Base-by-base conservation (phyloP, 2,888 invertebrate species). In the Tenthredo mesomela region DNA sequence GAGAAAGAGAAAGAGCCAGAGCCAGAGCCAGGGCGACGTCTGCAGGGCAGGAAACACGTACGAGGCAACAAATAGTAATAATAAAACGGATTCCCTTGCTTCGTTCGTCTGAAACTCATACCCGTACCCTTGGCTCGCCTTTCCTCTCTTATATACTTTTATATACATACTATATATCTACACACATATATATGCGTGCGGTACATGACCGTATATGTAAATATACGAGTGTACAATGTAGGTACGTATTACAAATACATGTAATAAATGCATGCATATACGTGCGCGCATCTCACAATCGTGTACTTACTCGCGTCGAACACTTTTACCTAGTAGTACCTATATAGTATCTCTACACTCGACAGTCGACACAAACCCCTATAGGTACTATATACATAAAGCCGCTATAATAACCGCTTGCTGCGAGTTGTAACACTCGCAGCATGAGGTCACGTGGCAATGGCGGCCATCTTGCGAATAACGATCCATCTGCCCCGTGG, bases 381-480 rank as follows among this genome's bases (percentile, higher is more conserved):
- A 47, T 47, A n/a, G n/a, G n/a, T n/a, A 43, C 77, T 58, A 71
- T 21, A 61, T 61, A 67, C 67, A 33, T 33, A 33, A 67, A 33
- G 29, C 54, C 43, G 77, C 61, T 85, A 85, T 82, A 82, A 82
- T 67, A 85, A 85, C 85, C 85, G 85, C 85, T 70, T 82, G 85
- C 80, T 61, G 50, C 83, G 75, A 85, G 61, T 85, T 75, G 83
- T 83, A 85, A 85, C 83, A 82, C 70, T 85, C 85, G 73, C 83
- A 86, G 88, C 88, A 89, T 88, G 90, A 87, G 91, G 90, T 92
- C 91, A 89, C 90, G 90, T 91, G 90, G 90, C 89, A 86, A 89
- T 86, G 89, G 87, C 90, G 89, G 91, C 90, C 91, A 91, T 91
- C 89, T 91, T 91, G 90, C 85, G 88, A 91, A 89, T 92, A 91